Evolutionary conservation across 2,888 invertebrate genomes (phyloP), one percentile per base, ranked within the genome.

Genomic region (Diachrysia chrysitis): DNA sequence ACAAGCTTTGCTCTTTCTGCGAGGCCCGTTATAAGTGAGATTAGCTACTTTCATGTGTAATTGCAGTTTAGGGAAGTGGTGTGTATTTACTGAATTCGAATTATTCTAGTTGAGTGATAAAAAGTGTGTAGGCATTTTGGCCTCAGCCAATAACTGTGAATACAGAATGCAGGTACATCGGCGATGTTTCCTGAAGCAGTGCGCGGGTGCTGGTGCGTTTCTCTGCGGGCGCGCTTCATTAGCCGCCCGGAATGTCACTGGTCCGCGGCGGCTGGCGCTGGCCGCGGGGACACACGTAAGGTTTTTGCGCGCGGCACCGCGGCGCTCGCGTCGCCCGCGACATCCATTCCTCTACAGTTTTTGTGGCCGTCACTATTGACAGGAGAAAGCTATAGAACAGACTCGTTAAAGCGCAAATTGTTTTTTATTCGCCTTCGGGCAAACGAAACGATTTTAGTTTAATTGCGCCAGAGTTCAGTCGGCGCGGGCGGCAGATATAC

Each of bases 191-290:
- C 75, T 71, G 77, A 69, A 77, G 66, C 57, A 32, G 14, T 60
- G 53, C 72, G 68, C 78, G 58, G 59, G 25, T 61, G 46, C 56
- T 29, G 58, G 62, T 53, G 66, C 70, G 71, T 82, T 82, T 80
- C 79, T 77, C 83, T 73, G 69, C 69, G 48, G 71, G 58, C 66
- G 81, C 90, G 93, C 93, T 89, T 87, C 89, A 94, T 91, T 90
- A 87, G 86, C 65, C 79, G 55, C 73, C 54, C 48, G 92, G 93
- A 91, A 94, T 94, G 92, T 86, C 84, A 89, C 86, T 86, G 70
- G 88, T 88, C 80, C 82, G 81, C 76, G 29, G 32, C 32, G 32
- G 73, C 67, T 54, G 67, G 67, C 46, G 63, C 42, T 69, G 78
- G 19, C 19, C 67, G 69, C 77, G 65, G 37, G 63, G 72, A 65